Evolutionary conservation across 2,797 vertebrate genomes (phyloP).

Genomic region (Agapornis canus): DNA sequence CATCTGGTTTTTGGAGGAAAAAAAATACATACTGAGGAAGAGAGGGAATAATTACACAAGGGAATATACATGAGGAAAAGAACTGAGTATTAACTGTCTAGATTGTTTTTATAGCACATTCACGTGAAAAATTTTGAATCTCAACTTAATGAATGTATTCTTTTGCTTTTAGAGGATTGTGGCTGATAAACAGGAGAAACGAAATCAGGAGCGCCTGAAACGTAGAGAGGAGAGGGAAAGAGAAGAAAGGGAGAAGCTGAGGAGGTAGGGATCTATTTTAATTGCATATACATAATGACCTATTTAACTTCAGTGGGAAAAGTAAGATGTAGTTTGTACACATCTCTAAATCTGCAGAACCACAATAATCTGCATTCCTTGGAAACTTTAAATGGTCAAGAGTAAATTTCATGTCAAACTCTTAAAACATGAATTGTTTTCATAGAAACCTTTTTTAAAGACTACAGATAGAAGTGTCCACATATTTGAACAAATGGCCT

Average conservation of each 20-base stretch:
- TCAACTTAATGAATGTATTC: not conserved
- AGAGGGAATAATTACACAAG: not conserved
- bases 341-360: not conserved
- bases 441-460: not conserved
- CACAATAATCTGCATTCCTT: not conserved
- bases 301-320: not conserved
- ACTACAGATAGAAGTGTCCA: not conserved
- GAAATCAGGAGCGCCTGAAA: slow-evolving; percentile 87
- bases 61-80: not conserved
- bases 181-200: slow-evolving; percentile 92
- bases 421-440: not conserved
- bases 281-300: not conserved
- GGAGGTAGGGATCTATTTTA: slow-evolving; percentile 67
- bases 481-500: not conserved
- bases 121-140: not conserved
- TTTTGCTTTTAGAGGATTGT: slow-evolving; percentile 88
- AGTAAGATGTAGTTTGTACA: not conserved
- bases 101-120: not conserved
- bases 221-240: slow-evolving; percentile 84
- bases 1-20: not conserved
- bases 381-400: not conserved
- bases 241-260: slow-evolving; percentile 88
- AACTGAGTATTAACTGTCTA: slow-evolving; percentile 12
- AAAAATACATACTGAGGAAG: not conserved
- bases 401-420: not conserved